These are phyloP conservation scores for Zaprionus inermis DNA, from an alignment of 1,140 invertebrate species.

Conservation along the genomic window DNA sequence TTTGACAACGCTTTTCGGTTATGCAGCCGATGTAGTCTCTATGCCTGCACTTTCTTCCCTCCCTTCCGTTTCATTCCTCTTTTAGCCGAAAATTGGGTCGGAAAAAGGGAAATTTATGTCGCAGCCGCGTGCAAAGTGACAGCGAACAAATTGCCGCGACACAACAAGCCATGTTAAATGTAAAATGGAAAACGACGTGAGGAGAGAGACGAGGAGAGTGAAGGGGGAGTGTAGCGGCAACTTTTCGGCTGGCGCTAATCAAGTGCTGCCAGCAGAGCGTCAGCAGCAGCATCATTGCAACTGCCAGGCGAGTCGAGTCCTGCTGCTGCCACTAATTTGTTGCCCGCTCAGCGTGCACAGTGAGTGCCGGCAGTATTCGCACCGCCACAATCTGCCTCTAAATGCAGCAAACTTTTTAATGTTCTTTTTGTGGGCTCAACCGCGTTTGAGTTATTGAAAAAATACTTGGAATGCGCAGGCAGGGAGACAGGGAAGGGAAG, in stretches of 20 bases:
- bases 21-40: conserved; percentile 50
- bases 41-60: neutral
- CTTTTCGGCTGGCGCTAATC: conserved; percentile 57
- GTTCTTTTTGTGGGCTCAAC: conserved; percentile 18
- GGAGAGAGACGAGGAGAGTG: neutral
- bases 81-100: conserved; percentile 71
- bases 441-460: conserved; percentile 69
- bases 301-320: neutral
- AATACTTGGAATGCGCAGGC: conserved; percentile 40
- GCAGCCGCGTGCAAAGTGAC: conserved; percentile 80
- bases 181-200: neutral
- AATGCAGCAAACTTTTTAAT: conserved; percentile 48
- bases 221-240: conserved; percentile 14
- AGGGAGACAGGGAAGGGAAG: neutral
- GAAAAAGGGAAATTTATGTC: conserved; percentile 81
- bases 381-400: conserved; percentile 40
- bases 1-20: conserved; percentile 75
- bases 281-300: conserved; percentile 19
- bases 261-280: conserved; percentile 32
- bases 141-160: conserved; percentile 79
- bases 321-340: conserved; percentile 43
- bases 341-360: conserved; percentile 21
- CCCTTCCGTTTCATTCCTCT: neutral
- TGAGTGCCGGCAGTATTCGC: neutral
- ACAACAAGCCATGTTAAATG: conserved; percentile 58